Evolutionary conservation across 2,113 vertebrate genomes (phyloP), one percentile per base, ranked within the genome.

Genomic region (Fukomys damarensis): DNA sequence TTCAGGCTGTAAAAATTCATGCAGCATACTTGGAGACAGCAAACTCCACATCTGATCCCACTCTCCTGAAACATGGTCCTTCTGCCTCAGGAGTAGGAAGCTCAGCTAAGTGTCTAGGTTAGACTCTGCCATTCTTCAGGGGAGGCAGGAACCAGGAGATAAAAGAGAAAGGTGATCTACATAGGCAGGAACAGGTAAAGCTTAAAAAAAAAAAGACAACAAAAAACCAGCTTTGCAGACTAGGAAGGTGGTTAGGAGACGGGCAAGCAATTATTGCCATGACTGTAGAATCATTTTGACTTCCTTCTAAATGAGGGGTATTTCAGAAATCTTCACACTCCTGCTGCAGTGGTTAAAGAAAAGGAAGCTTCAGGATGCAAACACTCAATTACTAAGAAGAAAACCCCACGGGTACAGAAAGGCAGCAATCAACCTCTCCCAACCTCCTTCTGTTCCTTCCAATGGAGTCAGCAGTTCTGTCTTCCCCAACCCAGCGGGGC

Each of bases 291-390:
- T 61, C 91, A 7, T 77, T 79, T 86, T 70, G 46, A 97, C 80
- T 91, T 74, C 38, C 20, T 97, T 95, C 70, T 89, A 92, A 96
- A 96, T 28, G 89, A 52, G 22, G 24, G 16, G 0, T 0, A 0
- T 63, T 89, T 84, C 93, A 61, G 86, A 93, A 41, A 83, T 95
- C 95, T 90, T 94, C 77, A 54, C 79, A 94, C 24, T 61, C 86
- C 86, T 32, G 26, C 66, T 88, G 93, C 63, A 41, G 7, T 13
- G 38, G 56, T 0, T 2, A 94, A 58, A 89, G 84, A 41, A 59
- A 59, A 28, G 77, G 70, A 95, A 86, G 83, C 4, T 41, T 95
- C 46, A 1, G 0, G 95, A 93, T 10, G 70, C 63, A 79, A 97
- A 91, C 63, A 59, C 86, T 93, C 59, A 22, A 16, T 81, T 84